Evolutionary conservation across 2,113 vertebrate genomes (phyloP), one percentile per base, ranked within the genome.

Genomic region (Ceyx margarethae): DNA sequence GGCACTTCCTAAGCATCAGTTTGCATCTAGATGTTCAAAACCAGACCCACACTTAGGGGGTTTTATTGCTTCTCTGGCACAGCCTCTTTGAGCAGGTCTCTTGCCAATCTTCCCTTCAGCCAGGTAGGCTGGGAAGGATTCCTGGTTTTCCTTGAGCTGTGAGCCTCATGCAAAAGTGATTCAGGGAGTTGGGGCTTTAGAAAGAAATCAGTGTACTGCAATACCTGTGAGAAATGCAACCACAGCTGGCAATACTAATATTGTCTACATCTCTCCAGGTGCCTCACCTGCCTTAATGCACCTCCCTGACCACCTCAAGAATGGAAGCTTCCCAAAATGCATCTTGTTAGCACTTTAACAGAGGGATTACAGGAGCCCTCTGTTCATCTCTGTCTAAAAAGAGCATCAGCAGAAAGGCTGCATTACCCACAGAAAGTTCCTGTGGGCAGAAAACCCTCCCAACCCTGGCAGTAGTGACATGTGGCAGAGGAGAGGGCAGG

Each of bases 381-480:
- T 80, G 35, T 33, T n/a, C n/a, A 50, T 12, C 11, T 48, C 45
- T 67, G 13, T 18, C 45, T 48, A 17, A 48, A 48, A 17, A 26
- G 45, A 68, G 16, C 45, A 19, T 26, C 11, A 12, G 9, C 46
- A 35, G 46, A 35, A 50, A 50, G 8, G 50, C 23, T 35, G 48
- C 58, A 20, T 33, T 33, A 76, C 76, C n/a, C 56, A 57, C 26
- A 48, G 82, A 46, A 48, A 60, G 35, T 46, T 10, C 22, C 9
- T 4, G 8, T 1, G 17, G 20, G 43, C 25, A 75, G 69, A 91
- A 86, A 62, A 0, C 14, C 18, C 22, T 33, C 13, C 15, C 20
- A 37, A 50, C 0, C 7, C 33, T 33, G 35, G 48, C 25, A 67
- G 15, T 5, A 79, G 33, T 31, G 21, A 2, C 0, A 1, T 16